Conservation (phyloP, 2,113 vertebrate species). For the Malurus cyaneus region DNA sequence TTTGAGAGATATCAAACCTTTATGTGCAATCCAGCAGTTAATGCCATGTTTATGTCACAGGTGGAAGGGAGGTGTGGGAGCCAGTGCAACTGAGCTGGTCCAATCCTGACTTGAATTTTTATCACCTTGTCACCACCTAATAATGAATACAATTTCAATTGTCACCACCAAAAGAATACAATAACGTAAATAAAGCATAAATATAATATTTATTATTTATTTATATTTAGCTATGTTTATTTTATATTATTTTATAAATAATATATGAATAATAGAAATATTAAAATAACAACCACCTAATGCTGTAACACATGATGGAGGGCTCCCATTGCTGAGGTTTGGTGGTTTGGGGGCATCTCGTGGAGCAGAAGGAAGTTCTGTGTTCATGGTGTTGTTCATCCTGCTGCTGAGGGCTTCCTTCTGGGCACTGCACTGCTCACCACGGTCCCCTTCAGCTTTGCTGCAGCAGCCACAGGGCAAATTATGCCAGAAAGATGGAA, state of each 20-base stretch:
- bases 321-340: not conserved
- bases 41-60: not conserved
- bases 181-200: too few species aligned
- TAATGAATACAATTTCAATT: too few species aligned
- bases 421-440: accelerated
- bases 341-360: not conserved
- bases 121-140: not conserved
- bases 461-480: not conserved
- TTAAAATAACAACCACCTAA: too few species aligned
- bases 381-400: not conserved
- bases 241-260: too few species aligned
- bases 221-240: too few species aligned
- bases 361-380: not conserved
- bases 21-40: not conserved
- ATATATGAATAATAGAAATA: too few species aligned
- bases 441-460: not conserved
- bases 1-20: not conserved
- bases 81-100: not conserved
- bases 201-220: too few species aligned
- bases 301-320: not conserved
- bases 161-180: too few species aligned
- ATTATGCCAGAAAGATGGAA: not conserved
- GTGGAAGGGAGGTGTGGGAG: not conserved
- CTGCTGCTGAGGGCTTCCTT: not conserved
- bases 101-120: not conserved